phyloP scores from a whole-genome alignment of 2,113 vertebrate genomes.

The Varanus salvator region DNA sequence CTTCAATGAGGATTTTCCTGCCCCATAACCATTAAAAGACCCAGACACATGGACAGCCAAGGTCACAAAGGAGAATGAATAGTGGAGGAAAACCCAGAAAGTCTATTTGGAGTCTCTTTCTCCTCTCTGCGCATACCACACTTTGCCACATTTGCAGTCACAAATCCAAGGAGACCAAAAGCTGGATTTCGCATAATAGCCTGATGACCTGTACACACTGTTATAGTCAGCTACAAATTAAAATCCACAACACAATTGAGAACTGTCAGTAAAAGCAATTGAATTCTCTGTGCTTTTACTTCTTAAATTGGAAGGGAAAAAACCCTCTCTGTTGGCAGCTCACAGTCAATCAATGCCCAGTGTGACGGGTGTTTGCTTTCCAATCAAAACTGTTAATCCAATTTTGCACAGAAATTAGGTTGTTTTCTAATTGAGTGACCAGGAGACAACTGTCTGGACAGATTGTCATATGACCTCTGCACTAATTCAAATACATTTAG shows the following conservation, averaged over 20 bases:
- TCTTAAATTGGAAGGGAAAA: constrained; percentile 21
- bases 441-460: not conserved
- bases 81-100: not conserved
- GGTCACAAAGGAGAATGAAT: not conserved
- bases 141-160: constrained; percentile 17
- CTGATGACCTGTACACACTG: constrained; percentile 37
- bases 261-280: constrained; percentile 41
- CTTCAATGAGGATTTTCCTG: not conserved
- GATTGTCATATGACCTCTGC: not conserved
- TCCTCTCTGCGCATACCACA: not conserved
- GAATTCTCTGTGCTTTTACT: constrained; percentile 38
- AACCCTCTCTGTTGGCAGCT: constrained; percentile 2
- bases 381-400: constrained; percentile 39
- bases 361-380: constrained; percentile 27
- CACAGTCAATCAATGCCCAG: constrained; percentile 26
- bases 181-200: constrained; percentile 36
- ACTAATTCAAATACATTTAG: constrained; percentile 32
- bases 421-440: not conserved
- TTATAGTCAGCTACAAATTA: constrained; percentile 48
- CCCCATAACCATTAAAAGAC: not conserved
- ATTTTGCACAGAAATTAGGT: constrained; percentile 14
- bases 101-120: constrained; percentile 2
- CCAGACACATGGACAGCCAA: not conserved
- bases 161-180: constrained; percentile 28
- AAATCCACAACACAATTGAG: constrained; percentile 45